Conservation (phyloP, 92 coral and sea anemone species). For the Hydrozoanthus gracilis region DNA sequence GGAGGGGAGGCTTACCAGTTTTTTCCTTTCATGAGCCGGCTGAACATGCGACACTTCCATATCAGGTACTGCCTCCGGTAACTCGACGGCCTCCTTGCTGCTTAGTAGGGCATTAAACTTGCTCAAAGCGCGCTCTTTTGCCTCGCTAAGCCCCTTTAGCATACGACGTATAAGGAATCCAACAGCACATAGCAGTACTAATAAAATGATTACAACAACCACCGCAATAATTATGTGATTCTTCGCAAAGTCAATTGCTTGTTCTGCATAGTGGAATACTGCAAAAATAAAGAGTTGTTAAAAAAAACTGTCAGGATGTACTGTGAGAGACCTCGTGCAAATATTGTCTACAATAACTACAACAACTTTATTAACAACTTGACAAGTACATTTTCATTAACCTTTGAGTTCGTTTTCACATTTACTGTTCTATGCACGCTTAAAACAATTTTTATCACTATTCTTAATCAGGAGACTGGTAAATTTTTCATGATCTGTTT, state of each 20-base stretch:
- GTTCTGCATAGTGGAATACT: constrained; percentile 38
- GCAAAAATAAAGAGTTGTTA: not conserved
- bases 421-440: no score
- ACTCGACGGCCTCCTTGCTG: constrained; percentile 69
- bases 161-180: constrained; percentile 61
- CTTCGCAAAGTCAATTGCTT: constrained; percentile 42
- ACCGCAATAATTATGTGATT: constrained; percentile 73
- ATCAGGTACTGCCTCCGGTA: constrained; percentile 80
- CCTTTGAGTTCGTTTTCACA: no score
- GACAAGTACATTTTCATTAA: no score
- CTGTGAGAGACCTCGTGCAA: no score
- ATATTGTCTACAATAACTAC: no score
- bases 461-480: no score
- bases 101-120: constrained; percentile 68
- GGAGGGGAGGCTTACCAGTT: constrained; percentile 65
- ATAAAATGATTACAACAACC: constrained; percentile 54
- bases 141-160: constrained; percentile 66
- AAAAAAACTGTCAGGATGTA: not conserved
- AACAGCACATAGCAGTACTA: constrained; percentile 58
- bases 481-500: no score
- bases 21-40: constrained; percentile 69
- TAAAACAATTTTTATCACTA: no score
- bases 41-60: constrained; percentile 76
- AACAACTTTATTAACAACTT: no score
- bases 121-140: constrained; percentile 75